These are phyloP conservation scores for Psittacara wagleri DNA, from an alignment of 2,113 vertebrate genomes.

Conservation along the genomic window DNA sequence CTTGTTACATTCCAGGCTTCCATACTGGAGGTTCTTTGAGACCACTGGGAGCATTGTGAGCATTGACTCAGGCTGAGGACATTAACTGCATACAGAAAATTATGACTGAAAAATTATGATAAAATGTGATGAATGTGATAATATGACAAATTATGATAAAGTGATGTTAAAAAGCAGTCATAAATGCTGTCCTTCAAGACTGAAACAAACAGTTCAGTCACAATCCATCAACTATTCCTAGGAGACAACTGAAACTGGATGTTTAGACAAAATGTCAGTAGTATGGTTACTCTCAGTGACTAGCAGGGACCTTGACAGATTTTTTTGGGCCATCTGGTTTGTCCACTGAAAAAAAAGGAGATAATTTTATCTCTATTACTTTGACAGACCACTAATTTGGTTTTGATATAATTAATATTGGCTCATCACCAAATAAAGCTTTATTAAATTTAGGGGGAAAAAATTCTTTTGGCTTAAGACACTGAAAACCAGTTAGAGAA, in stretches of 20 bases:
- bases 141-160: background rate
- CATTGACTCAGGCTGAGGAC: background rate
- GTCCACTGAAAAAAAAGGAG: background rate
- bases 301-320: background rate
- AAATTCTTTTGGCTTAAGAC: background rate
- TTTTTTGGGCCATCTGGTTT: background rate
- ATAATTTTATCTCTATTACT: conserved; percentile 31
- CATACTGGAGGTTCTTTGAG: background rate
- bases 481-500: background rate
- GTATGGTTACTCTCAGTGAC: background rate
- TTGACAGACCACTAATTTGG: conserved; percentile 14
- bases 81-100: background rate
- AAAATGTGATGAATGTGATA: background rate
- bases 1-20: background rate
- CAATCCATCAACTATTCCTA: conserved; percentile 10
- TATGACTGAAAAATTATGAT: background rate
- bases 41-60: background rate
- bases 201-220: background rate
- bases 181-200: conserved; percentile 10
- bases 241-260: background rate
- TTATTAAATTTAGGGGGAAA: background rate
- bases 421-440: background rate
- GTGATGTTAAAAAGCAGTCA: background rate
- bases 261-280: conserved; percentile 48
- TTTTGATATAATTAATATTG: conserved; percentile 35